These are phyloP conservation scores for Eudyptes chrysolophus DNA, from an alignment of 2,113 vertebrate genomes.

Conservation along the genomic window DNA sequence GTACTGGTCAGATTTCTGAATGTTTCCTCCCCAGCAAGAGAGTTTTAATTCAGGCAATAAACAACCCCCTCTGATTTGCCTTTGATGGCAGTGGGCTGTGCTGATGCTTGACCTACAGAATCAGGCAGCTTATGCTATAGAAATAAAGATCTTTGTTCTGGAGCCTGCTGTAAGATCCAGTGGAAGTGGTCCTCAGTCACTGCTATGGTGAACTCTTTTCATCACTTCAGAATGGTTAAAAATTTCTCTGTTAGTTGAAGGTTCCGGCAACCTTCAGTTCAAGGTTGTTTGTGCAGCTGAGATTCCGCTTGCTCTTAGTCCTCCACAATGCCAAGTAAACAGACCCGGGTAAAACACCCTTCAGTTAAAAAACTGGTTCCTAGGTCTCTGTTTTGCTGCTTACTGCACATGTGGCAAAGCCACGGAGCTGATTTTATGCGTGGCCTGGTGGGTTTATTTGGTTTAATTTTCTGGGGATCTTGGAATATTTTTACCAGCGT, in stretches of 20 bases:
- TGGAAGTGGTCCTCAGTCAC: neutral
- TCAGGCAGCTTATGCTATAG: neutral
- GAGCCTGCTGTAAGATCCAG: neutral
- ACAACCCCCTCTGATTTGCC: neutral
- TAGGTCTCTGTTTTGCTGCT: neutral
- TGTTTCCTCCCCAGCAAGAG: neutral
- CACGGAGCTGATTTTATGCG: neutral
- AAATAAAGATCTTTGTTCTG: neutral
- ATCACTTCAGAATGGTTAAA: neutral
- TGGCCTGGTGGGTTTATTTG: neutral
- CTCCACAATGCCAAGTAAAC: neutral
- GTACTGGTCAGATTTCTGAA: neutral
- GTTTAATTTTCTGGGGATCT: neutral
- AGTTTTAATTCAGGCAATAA: neutral
- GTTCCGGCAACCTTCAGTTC: neutral
- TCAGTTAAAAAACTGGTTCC: neutral
- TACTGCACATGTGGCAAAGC: neutral
- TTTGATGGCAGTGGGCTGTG: neutral
- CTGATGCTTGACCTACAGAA: neutral
- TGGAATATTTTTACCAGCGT: neutral
- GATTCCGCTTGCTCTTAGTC: neutral
- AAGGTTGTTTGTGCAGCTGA: neutral
- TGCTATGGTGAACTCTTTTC: neutral
- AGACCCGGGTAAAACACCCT: neutral
- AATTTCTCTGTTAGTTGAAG: fast-evolving